Conservation (phyloP, 92 coral and sea anemone species). For the Umimayanthus kanabou region DNA sequence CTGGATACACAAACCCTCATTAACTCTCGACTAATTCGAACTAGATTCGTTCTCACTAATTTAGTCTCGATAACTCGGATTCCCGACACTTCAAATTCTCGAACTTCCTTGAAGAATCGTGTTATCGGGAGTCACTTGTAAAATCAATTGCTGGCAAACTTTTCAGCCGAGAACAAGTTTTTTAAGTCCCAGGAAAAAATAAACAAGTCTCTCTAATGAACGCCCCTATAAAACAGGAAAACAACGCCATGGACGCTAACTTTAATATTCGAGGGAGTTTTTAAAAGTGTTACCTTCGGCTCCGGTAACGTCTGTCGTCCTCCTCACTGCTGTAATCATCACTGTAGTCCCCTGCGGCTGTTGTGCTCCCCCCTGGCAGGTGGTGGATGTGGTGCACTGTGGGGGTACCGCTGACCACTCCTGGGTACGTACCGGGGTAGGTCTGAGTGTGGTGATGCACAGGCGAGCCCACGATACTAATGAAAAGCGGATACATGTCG, state of each 20-base stretch:
- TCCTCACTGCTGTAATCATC: slow-evolving; percentile 81
- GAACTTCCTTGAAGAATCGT: too few species aligned
- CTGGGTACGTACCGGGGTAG: slow-evolving; percentile 69
- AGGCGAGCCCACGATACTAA: slow-evolving; percentile 60
- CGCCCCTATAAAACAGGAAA: neutral
- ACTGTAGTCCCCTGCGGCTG: slow-evolving; percentile 54
- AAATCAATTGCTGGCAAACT: too few species aligned
- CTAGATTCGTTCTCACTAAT: too few species aligned
- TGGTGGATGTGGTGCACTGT: slow-evolving; percentile 82
- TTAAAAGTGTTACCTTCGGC: slow-evolving; percentile 32
- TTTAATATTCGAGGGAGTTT: neutral
- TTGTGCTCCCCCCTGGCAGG: slow-evolving; percentile 67
- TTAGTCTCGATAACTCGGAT: too few species aligned
- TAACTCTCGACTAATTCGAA: too few species aligned
- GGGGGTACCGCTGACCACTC: slow-evolving; percentile 67
- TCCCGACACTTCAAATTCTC: too few species aligned
- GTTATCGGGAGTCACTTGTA: too few species aligned
- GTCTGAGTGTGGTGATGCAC: slow-evolving; percentile 91
- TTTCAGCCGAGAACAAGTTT: too few species aligned
- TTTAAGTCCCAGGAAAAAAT: too few species aligned
- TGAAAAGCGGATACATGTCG: neutral
- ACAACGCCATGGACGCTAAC: neutral
- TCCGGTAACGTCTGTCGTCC: slow-evolving; percentile 56
- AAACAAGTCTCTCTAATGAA: too few species aligned
- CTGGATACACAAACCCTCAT: too few species aligned